Base-by-base conservation (phyloP, 2,797 vertebrate genomes). In the Gymnoscopelus braueri region DNA sequence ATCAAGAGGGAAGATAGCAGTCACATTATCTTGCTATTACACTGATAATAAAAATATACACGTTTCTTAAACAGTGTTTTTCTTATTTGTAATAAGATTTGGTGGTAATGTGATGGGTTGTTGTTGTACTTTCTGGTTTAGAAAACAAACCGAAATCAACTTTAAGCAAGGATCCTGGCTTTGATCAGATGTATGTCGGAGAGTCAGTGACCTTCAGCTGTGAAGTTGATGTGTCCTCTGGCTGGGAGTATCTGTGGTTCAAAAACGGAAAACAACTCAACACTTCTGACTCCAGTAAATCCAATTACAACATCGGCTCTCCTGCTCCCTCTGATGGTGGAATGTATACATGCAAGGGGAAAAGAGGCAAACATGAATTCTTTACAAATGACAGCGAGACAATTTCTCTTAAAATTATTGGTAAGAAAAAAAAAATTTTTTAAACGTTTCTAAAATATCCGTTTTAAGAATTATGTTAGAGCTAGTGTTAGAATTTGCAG, bases 201-300 rank as follows among this genome's bases (percentile, higher is more conserved):
- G 89, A 91, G 77, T 66, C 1, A 0, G 68, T 81, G 39, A 73
- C 0, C 2, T 81, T 91, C 52, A 83, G 49, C 0, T 91, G 89
- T 64, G 50, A 4, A 0, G 72, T 89, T 4, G 0, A 19, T 7
- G 13, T 76, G 51, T 61, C 79, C 10, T 60, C 67, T 13, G 84
- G 44, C 44, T 90, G 88, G 89, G 8, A 29, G 1, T 91, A 88
- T 74, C 5, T 47, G 3, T 91, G 83, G 88, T 82, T 71, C 80
- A 87, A 65, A 75, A 64, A 83, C 44, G 24, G 1, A 62, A 0
- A 0, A 0, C 0, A 0, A 2, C 50, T 72, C 0, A 0, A 26
- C 44, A 56, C 14, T n/a, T 35, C 0, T 15, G 0, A 9, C 8
- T 32, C 13, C 4, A 23, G 0, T 3, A 0, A 47, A 23, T 8